Evolutionary conservation across 2,797 vertebrate species (phyloP).

Genomic region (Phoebastria nigripes): DNA sequence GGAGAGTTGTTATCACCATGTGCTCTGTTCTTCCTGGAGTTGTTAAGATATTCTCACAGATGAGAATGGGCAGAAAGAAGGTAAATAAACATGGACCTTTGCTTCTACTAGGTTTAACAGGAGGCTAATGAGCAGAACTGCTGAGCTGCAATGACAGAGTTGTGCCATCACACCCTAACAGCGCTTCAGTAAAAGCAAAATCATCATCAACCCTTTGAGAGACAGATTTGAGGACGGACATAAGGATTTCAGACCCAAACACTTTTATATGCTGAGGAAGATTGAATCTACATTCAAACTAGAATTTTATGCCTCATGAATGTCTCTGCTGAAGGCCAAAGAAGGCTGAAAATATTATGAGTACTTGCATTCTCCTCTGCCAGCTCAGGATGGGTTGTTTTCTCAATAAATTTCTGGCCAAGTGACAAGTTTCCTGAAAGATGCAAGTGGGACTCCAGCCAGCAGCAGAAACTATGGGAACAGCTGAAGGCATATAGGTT

Average conservation of each 20-base stretch:
- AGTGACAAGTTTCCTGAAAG: conserved; percentile 17
- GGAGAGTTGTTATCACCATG: neutral
- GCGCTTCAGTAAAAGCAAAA: neutral
- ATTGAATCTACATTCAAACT: neutral
- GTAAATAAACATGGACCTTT: conserved; percentile 1
- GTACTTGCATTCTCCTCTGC: neutral
- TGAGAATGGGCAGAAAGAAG: neutral
- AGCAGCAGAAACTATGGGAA: neutral
- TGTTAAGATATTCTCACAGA: neutral
- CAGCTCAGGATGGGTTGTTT: neutral
- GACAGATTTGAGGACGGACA: neutral
- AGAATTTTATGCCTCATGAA: neutral
- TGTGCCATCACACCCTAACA: neutral
- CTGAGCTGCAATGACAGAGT: neutral
- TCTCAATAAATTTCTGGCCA: conserved; percentile 12
- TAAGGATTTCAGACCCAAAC: neutral
- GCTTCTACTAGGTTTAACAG: neutral
- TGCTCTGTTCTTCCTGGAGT: neutral
- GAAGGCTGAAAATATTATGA: neutral
- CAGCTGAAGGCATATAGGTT: neutral
- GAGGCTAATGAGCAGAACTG: neutral
- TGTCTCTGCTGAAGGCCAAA: neutral
- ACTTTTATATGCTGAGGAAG: neutral
- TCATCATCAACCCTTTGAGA: neutral
- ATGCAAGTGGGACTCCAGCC: neutral